Evolutionary conservation across 2,113 vertebrate genomes (phyloP).

Genomic region (Cyprinodon brontotheroides): DNA sequence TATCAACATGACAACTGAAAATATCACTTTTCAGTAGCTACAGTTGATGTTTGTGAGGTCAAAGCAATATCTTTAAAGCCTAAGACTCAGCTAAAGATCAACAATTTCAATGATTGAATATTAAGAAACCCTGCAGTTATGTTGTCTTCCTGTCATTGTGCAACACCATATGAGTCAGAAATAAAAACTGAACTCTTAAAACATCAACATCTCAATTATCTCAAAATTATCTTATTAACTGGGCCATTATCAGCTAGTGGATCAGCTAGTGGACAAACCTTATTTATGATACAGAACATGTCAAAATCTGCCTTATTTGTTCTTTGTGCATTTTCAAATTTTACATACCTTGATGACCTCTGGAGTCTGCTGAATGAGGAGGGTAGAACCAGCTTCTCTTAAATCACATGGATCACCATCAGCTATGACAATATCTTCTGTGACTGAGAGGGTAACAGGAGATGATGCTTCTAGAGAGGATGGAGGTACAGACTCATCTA

Average conservation of each 20-base stretch:
- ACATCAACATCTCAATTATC: background rate
- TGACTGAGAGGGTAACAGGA: background rate
- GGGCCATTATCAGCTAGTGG: background rate
- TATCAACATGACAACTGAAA: background rate
- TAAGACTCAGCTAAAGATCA: background rate
- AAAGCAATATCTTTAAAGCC: background rate
- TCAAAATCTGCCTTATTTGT: background rate
- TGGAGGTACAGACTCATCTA: conserved; percentile 21
- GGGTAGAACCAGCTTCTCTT: conserved; percentile 81
- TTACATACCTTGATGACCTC: conserved; percentile 93
- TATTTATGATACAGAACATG: background rate
- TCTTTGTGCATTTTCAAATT: background rate
- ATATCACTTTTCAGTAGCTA: background rate
- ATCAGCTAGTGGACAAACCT: background rate
- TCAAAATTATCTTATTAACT: too few species aligned
- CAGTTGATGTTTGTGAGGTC: background rate
- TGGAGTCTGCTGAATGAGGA: conserved; percentile 92
- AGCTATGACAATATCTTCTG: conserved; percentile 31
- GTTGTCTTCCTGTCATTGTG: background rate
- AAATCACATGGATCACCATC: conserved; percentile 47
- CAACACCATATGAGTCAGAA: background rate
- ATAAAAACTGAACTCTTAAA: background rate
- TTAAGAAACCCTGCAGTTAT: background rate
- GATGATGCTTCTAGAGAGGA: conserved; percentile 32
- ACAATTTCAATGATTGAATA: background rate